phyloP scores from a whole-genome alignment of 2,797 vertebrate species.

The Silurus aristotelis region DNA sequence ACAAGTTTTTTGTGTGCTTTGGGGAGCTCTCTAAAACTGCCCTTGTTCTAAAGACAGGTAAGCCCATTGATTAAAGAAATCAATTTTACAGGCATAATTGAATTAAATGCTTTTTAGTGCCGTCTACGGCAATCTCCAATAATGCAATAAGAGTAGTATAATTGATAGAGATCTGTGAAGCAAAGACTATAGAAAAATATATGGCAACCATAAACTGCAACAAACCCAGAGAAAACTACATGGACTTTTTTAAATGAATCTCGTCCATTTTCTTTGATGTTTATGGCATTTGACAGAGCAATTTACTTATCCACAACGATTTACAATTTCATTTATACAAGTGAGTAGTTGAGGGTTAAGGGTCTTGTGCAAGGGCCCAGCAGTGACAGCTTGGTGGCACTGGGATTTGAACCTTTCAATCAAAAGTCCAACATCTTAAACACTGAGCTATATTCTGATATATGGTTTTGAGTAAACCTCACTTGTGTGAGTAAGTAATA shows the following conservation, averaged over 20 bases:
- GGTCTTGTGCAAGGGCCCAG: too few relatives aligned
- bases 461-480: background rate
- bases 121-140: background rate
- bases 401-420: too few relatives aligned
- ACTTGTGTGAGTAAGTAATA: background rate
- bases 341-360: too few relatives aligned
- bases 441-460: too few relatives aligned
- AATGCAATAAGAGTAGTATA: background rate
- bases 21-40: background rate
- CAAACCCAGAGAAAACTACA: background rate
- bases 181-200: background rate
- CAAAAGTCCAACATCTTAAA: too few relatives aligned
- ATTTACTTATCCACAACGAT: too few relatives aligned
- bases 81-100: constrained; percentile 2
- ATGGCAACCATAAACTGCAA: background rate
- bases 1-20: constrained; percentile 8
- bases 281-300: too few relatives aligned
- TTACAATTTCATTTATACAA: too few relatives aligned
- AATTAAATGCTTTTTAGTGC: constrained; percentile 1
- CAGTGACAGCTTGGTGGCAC: too few relatives aligned
- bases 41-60: background rate
- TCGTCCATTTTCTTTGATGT: too few relatives aligned
- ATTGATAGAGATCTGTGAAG: background rate
- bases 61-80: background rate
- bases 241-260: background rate